Evolutionary conservation across 2,797 vertebrate species (phyloP).

Genomic region (Microctenopoma steveboyesi): DNA sequence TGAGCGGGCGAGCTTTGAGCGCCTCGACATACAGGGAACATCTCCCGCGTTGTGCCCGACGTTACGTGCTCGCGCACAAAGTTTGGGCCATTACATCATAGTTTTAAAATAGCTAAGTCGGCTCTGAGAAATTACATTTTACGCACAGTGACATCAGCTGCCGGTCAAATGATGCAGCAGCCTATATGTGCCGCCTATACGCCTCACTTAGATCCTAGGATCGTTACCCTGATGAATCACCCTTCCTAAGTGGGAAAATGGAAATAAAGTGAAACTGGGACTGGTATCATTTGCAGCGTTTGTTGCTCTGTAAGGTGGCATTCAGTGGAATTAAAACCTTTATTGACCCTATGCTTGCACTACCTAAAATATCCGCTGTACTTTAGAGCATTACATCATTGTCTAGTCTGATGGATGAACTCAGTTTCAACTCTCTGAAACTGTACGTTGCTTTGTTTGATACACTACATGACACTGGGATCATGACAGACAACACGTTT

Average conservation of each 20-base stretch:
- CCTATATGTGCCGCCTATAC: constrained; percentile 44
- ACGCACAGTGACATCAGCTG: constrained; percentile 81
- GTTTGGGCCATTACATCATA: constrained; percentile 83
- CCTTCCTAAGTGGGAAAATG: background rate
- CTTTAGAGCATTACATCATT: constrained; percentile 82
- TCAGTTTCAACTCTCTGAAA: constrained; percentile 78
- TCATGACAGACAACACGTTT: constrained; percentile 16
- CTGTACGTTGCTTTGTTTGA: constrained; percentile 67
- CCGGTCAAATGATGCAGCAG: constrained; percentile 72
- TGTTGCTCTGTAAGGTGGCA: constrained; percentile 9
- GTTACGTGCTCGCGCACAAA: constrained; percentile 79
- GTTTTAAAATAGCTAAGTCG: constrained; percentile 81
- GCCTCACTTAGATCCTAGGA: constrained; percentile 17
- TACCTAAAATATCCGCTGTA: constrained; percentile 73
- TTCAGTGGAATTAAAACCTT: constrained; percentile 55
- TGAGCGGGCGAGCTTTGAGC: constrained; percentile 48
- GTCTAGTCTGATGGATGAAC: constrained; percentile 79
- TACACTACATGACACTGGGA: constrained; percentile 18
- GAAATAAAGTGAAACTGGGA: background rate
- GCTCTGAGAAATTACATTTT: constrained; percentile 76
- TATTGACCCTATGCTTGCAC: constrained; percentile 58
- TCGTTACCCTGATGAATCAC: background rate
- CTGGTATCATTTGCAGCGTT: background rate
- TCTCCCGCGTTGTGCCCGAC: constrained; percentile 55
- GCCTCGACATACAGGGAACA: constrained; percentile 36